phyloP scores from a whole-genome alignment of 2,113 vertebrate genomes.

The Petaurus breviceps region DNA sequence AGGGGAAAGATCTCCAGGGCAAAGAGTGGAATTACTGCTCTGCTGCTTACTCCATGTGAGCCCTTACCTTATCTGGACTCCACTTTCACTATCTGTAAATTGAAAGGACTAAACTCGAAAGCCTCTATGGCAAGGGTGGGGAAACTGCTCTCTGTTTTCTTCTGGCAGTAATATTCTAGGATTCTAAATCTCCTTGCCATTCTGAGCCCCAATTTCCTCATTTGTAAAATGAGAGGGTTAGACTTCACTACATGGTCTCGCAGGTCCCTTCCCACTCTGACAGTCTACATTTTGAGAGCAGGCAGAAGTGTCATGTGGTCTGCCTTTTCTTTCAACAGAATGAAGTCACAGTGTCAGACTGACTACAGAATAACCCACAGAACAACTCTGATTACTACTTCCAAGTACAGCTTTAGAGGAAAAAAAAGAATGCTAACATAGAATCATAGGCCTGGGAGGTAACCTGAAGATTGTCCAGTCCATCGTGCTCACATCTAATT shows the following conservation, averaged over 20 bases:
- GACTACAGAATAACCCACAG: background rate
- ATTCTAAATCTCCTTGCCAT: background rate
- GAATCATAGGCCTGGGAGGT: background rate
- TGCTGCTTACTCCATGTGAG: background rate
- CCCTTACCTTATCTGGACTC: background rate
- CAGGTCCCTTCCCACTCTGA: background rate
- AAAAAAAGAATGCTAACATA: constrained; percentile 12
- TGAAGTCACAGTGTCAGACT: background rate
- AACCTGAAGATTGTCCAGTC: constrained; percentile 10
- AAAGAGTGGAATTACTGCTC: background rate
- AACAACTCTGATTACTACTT: background rate
- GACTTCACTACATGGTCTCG: background rate
- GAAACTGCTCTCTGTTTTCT: background rate
- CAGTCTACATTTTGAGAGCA: background rate
- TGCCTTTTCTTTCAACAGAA: background rate
- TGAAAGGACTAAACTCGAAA: background rate
- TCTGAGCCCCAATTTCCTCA: background rate
- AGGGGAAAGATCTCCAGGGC: background rate
- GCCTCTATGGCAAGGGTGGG: background rate
- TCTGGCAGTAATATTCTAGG: background rate
- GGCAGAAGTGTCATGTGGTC: background rate
- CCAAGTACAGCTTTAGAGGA: background rate
- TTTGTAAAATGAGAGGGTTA: background rate
- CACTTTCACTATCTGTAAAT: background rate
- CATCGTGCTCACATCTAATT: background rate